phyloP scores from a whole-genome alignment of 2,888 invertebrate species.

The Mythimna vitellina region DNA sequence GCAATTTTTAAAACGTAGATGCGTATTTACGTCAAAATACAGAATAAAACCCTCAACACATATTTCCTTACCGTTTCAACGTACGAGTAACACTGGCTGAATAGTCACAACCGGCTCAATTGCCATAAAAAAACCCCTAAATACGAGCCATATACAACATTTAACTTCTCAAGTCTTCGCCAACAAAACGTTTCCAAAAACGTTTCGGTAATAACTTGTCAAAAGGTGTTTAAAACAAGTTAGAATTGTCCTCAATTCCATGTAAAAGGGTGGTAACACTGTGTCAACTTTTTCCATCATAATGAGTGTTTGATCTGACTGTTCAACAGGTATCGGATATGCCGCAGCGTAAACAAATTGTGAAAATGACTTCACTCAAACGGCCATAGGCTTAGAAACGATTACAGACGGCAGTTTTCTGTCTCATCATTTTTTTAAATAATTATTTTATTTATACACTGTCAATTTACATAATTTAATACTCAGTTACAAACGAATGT shows the following conservation, averaged over 20 bases:
- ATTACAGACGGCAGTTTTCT: conserved; percentile 25
- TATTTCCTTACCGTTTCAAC: no score
- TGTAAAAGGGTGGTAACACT: conserved; percentile 56
- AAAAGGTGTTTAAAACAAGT: conserved; percentile 54
- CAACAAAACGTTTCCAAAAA: conserved; percentile 33
- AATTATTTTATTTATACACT: no score
- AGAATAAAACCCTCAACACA: neutral
- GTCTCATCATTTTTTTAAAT: no score
- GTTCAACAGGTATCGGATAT: conserved; percentile 74
- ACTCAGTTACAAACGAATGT: no score
- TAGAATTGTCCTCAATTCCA: conserved; percentile 41
- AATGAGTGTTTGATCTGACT: conserved; percentile 76
- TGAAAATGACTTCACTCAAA: conserved; percentile 67
- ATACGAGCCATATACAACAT: conserved; percentile 15
- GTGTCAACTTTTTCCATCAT: conserved; percentile 54
- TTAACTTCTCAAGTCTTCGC: conserved; percentile 11
- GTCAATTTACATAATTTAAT: no score
- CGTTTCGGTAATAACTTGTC: conserved; percentile 28
- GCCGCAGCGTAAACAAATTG: conserved; percentile 73
- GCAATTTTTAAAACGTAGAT: no score
- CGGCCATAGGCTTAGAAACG: neutral
- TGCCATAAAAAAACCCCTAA: conserved; percentile 7
- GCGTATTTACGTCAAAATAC: no score
- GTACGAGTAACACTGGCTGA: no score
- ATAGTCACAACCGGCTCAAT: no score